Evolutionary conservation across 2,888 invertebrate species (phyloP), one percentile per base, ranked within the genome.

Genomic region (Altica lythri): DNA sequence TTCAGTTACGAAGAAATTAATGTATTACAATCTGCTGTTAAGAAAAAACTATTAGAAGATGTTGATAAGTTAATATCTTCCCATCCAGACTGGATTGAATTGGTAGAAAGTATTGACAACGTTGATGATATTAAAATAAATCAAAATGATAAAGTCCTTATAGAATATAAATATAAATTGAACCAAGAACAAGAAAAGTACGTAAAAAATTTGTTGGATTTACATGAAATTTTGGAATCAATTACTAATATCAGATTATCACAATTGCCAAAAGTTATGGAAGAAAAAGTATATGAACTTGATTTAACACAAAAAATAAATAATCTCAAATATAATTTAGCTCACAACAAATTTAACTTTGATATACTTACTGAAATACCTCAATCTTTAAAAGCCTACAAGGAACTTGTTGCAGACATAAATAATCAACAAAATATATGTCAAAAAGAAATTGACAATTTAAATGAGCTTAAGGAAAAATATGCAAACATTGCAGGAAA

Each of bases 341-440:
- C 68, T 3, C 51, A 66, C 8, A 40, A 64, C 6, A 72, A 72
- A 51, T 53, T 59, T 42, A 65, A 59, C 40, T 45, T 71, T 13
- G 74, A 73, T 56, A 74, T 79, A 71, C 79, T 76, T 51, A 74
- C 68, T 18, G 79, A 80, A 66, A 75, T 75, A 2, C 71, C 72
- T 14, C 60, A 63, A 35, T 77, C 79, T 1, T 44, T 76, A 12
- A 67, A 73, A 45, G 78, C 80, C 10, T 79, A 77, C 53, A 68
- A 63, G 55, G 72, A 70, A 52, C 55, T 80, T 25, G 68, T 74
- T 37, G 62, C 63, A n/a, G 71, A 69, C 45, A 59, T 80, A 18
- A 72, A 76, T 56, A 65, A 74, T 2, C 75, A 77, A 60, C 70
- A 78, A 47, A 57, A 64, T 13, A 67, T 69, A 49, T 63, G 71